Evolutionary conservation across 1,140 invertebrate genomes (phyloP).

Genomic region (Anoplolepis gracilipes): DNA sequence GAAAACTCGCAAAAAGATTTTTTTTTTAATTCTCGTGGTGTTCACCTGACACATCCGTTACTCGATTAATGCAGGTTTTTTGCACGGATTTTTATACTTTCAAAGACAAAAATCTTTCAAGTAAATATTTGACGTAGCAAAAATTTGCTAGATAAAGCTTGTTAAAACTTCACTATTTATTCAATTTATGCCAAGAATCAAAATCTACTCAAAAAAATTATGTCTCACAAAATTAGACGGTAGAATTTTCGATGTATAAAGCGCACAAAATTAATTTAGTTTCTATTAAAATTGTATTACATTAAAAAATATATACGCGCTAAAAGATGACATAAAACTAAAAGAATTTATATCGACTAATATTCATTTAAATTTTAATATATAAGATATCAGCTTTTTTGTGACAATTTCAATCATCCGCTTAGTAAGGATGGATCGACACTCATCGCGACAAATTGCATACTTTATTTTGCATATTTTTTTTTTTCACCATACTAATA

Average conservation of each 20-base stretch:
- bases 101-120: not conserved
- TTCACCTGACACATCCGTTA: not conserved
- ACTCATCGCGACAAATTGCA: not conserved
- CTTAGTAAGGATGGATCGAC: not conserved
- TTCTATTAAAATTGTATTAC: not conserved
- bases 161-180: slow-evolving; percentile 2
- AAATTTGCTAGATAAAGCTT: not conserved
- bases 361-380: slow-evolving; percentile 4
- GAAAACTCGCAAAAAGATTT: not conserved
- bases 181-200: not conserved
- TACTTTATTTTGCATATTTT: not conserved
- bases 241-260: not conserved
- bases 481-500: no score
- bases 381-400: not conserved
- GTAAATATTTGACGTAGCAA: not conserved
- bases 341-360: not conserved
- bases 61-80: no score
- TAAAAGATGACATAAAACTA: not conserved
- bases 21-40: slow-evolving; percentile 3
- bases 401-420: not conserved
- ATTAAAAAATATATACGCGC: not conserved
- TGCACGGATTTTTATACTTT: not conserved
- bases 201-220: not conserved
- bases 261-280: not conserved
- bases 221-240: not conserved